Percentiles rank a stretch among this genome's conserved stretches.
These are phyloP conservation scores for Terrapene triunguis DNA, from an alignment of 2,113 vertebrate species.

Conservation along the genomic window DNA sequence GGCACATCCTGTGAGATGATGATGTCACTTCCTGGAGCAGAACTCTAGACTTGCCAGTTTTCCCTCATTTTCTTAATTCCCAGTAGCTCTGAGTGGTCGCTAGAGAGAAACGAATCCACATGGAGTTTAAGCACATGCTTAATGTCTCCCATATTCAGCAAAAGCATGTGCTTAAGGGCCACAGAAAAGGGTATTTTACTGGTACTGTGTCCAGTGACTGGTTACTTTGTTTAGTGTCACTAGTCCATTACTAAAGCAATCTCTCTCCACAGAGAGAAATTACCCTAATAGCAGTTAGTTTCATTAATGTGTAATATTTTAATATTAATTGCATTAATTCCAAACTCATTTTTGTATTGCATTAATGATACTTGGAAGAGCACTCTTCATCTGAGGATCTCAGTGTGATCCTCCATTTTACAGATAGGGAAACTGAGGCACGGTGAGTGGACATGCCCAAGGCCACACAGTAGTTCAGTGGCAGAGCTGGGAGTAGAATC, in stretches of 20 bases:
- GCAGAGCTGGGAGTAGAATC: neutral
- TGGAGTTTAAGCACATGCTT: neutral
- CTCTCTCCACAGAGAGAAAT: neutral
- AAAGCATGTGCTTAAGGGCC: neutral
- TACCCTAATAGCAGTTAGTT: neutral
- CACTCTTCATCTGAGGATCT: neutral
- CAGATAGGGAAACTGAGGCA: neutral
- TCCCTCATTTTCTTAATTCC: neutral
- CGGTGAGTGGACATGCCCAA: accelerated
- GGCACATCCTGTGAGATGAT: accelerated
- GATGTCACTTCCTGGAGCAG: neutral
- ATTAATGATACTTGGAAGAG: neutral
- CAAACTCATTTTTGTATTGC: neutral
- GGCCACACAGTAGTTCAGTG: accelerated
- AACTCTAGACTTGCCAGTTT: accelerated
- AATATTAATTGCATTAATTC: neutral
- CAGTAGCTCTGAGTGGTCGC: neutral
- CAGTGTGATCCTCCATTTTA: neutral
- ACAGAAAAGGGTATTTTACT: neutral
- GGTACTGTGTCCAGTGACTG: neutral
- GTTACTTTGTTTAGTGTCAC: neutral
- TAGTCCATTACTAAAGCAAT: neutral
- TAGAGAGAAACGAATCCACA: neutral
- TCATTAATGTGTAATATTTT: neutral
- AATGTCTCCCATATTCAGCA: too few relatives aligned